Base-by-base conservation (phyloP, 2,113 vertebrate genomes). In the Narcine bancroftii region DNA sequence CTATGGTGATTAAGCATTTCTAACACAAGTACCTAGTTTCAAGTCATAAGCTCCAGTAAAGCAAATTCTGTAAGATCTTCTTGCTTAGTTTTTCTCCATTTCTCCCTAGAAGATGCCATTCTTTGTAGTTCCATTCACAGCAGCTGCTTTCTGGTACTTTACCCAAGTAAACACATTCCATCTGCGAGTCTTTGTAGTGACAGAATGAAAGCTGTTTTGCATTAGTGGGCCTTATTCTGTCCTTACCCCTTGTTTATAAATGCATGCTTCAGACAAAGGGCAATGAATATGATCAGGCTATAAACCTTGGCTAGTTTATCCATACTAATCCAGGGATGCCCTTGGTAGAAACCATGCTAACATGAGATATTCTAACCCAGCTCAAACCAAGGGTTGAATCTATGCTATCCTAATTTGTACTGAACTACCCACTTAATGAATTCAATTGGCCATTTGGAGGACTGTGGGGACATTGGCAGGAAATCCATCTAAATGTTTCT, bases 151-250 rank as follows among this genome's bases (percentile, higher is more conserved):
- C 53, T 63, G 81, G 53, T 87, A 87, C 53, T 60, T 36, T 17
- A 63, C n/a, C 33, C 81, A 87, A 87, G 79, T 53, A 11, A 33
- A 33, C 81, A 60, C 21, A 60, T 60, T 63, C n/a, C 53, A 60
- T 47, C 81, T 60, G 53, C 33, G 53, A 87, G 53, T n/a, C 53
- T 87, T 87, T 87, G 81, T 87, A 87, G 53, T 87, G 81, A 60
- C 81, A 36, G 50, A 36, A 29, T 56, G 81, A 33, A 87, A n/a
- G 81, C n/a, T 87, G n/a, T 87, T 87, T 87, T 5, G 39, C 29
- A 13, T 21, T 21, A 87, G 56, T 33, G 17, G 33, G 53, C 53
- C 36, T 85, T n/a, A 87, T 7, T 60, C 60, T 24, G 53, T 36
- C 53, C 53, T 87, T n/a, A 17, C 17, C 53, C n/a, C 33, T 60